A percentile compares a stretch with the other conserved stretches of the same genome.
Evolutionary conservation across 2,797 vertebrate genomes (phyloP).

Genomic region (Ceryle rudis): DNA sequence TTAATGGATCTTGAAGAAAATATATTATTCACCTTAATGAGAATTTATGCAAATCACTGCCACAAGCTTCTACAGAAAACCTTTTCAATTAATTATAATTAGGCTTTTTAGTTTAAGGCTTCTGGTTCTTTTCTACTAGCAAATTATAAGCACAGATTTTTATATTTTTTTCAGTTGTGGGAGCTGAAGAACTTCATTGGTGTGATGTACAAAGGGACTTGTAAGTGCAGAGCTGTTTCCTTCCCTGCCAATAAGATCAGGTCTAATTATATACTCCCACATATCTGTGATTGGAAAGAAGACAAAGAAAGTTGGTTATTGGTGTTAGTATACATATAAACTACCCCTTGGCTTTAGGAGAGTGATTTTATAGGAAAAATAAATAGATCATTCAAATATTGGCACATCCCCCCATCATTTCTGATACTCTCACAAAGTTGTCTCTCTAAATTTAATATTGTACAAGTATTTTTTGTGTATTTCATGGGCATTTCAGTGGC

Average conservation of each 20-base stretch:
- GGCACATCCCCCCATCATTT: not conserved
- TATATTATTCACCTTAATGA: conserved; percentile 65
- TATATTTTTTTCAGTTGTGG: not conserved
- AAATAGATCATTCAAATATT: not conserved
- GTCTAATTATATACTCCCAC: not conserved
- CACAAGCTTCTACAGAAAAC: conserved; percentile 40
- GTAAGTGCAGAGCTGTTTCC: not conserved
- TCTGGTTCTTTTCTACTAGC: not conserved
- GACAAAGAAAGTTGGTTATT: not conserved
- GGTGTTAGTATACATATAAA: not conserved
- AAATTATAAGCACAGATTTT: not conserved
- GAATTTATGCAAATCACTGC: conserved; percentile 67
- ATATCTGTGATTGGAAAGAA: not conserved
- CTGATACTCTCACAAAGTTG: not conserved
- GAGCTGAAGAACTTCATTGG: not conserved
- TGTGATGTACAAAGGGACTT: not conserved
- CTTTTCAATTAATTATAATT: conserved; percentile 68
- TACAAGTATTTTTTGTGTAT: not conserved
- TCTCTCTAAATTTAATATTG: not conserved
- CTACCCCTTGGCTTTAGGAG: not conserved
- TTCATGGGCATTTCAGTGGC: not conserved
- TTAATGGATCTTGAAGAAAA: conserved; percentile 65
- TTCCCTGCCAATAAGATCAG: not conserved
- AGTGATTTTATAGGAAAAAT: not conserved
- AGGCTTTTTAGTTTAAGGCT: conserved; percentile 21